Evolutionary conservation across 1,140 invertebrate genomes (phyloP).

Genomic region (Sminthurinus signatus): DNA sequence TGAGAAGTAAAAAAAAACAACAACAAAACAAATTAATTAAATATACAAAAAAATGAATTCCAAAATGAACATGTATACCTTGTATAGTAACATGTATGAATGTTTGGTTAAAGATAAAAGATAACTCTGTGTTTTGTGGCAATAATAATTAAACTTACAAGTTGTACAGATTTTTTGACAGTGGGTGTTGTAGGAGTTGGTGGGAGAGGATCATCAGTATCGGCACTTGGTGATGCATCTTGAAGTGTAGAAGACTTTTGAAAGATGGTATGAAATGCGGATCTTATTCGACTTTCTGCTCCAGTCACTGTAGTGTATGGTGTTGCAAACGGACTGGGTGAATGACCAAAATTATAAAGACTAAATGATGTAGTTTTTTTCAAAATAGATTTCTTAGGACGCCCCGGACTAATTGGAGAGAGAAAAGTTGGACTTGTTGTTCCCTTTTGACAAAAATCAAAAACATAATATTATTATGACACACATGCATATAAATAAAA

Average conservation of each 20-base stretch:
- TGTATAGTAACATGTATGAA: no score
- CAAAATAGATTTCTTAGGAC: conserved; percentile 69
- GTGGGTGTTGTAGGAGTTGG: conserved; percentile 26
- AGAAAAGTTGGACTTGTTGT: neutral
- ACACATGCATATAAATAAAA: no score
- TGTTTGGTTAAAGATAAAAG: no score
- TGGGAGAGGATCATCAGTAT: conserved; percentile 52
- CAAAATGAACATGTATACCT: no score
- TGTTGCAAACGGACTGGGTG: conserved; percentile 44
- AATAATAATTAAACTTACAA: no score
- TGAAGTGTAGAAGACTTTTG: conserved; percentile 69
- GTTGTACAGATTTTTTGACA: conserved; percentile 70
- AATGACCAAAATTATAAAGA: conserved; percentile 62
- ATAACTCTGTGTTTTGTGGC: no score
- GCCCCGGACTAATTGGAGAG: neutral
- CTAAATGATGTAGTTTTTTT: conserved; percentile 90
- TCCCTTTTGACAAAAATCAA: neutral
- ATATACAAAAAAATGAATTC: neutral
- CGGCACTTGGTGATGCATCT: conserved; percentile 69
- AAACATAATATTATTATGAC: no score
- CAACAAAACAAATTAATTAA: conserved; percentile 4
- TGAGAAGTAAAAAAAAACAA: neutral
- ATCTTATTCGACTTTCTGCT: conserved; percentile 72
- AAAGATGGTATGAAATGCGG: conserved; percentile 86
- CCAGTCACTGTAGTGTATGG: conserved; percentile 67